Percentiles rank a stretch among this genome's conserved stretches.
These are phyloP conservation scores for Pammene aurita DNA, from an alignment of 2,888 invertebrate genomes.

Conservation along the genomic window DNA sequence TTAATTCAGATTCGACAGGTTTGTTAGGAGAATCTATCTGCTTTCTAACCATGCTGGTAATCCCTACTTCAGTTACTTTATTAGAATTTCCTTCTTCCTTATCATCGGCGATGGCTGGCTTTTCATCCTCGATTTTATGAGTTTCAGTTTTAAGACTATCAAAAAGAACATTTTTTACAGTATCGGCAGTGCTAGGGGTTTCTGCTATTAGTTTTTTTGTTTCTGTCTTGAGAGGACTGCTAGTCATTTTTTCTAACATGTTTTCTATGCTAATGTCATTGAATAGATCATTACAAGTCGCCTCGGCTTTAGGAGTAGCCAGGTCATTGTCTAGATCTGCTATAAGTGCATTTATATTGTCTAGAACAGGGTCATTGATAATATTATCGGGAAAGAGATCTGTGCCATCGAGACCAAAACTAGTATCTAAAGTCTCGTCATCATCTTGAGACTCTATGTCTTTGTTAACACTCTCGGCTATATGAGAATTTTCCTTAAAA, in stretches of 20 bases:
- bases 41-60: background rate
- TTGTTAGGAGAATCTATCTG: background rate
- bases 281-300: slow-evolving; percentile 55
- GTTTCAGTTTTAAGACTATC: slow-evolving; percentile 14
- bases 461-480: slow-evolving; percentile 2
- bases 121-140: background rate
- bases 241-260: slow-evolving; percentile 59
- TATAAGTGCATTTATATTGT: slow-evolving; percentile 70
- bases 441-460: slow-evolving; percentile 20
- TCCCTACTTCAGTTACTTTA: background rate
- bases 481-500: slow-evolving; percentile 25
- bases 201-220: background rate
- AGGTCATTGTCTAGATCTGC: slow-evolving; percentile 69
- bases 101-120: background rate
- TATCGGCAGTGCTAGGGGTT: background rate
- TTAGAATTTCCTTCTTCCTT: background rate
- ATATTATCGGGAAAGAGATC: slow-evolving; percentile 71
- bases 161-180: slow-evolving; percentile 20
- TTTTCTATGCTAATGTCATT: slow-evolving; percentile 61
- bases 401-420: slow-evolving; percentile 64
- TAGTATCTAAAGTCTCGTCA: slow-evolving; percentile 48
- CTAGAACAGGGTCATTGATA: slow-evolving; percentile 62
- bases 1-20: background rate
- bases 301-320: slow-evolving; percentile 53
- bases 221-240: slow-evolving; percentile 24